Percentiles rank a stretch among this genome's conserved stretches.
These are phyloP conservation scores for Nerophis lumbriciformis DNA, from an alignment of 2,113 vertebrate species.

Conservation along the genomic window DNA sequence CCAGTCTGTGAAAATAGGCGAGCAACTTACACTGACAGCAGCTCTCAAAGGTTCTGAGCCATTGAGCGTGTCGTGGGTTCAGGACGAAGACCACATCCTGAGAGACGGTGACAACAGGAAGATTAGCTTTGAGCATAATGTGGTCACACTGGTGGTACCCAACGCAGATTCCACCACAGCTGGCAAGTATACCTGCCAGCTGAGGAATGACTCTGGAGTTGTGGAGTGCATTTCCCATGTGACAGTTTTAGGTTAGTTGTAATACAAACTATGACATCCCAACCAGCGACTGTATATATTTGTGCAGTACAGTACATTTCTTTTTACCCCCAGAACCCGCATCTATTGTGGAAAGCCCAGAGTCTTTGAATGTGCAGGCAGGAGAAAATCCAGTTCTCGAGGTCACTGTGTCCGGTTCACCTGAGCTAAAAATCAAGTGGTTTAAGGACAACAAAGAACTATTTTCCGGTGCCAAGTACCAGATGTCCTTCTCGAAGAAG, in stretches of 20 bases:
- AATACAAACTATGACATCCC: background rate
- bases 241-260: constrained; percentile 85
- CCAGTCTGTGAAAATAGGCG: constrained; percentile 75
- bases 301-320: constrained; percentile 6
- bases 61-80: constrained; percentile 87
- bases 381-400: constrained; percentile 82
- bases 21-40: constrained; percentile 80
- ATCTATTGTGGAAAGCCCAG: constrained; percentile 84
- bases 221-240: constrained; percentile 82
- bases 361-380: constrained; percentile 81
- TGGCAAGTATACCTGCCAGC: constrained; percentile 87
- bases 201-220: constrained; percentile 84
- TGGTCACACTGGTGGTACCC: constrained; percentile 78
- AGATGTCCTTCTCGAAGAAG: constrained; percentile 84
- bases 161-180: constrained; percentile 71
- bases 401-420: constrained; percentile 85
- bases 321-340: constrained; percentile 83
- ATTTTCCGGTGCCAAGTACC: constrained; percentile 82
- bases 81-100: constrained; percentile 87
- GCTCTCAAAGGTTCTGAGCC: constrained; percentile 85
- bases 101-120: constrained; percentile 86
- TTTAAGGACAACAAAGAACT: constrained; percentile 87
- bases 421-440: constrained; percentile 87
- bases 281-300: background rate
- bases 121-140: constrained; percentile 80